Percentiles rank a stretch among this genome's conserved stretches.
Conservation (phyloP, 2,797 vertebrate genomes). For the Malacoraja senta region DNA sequence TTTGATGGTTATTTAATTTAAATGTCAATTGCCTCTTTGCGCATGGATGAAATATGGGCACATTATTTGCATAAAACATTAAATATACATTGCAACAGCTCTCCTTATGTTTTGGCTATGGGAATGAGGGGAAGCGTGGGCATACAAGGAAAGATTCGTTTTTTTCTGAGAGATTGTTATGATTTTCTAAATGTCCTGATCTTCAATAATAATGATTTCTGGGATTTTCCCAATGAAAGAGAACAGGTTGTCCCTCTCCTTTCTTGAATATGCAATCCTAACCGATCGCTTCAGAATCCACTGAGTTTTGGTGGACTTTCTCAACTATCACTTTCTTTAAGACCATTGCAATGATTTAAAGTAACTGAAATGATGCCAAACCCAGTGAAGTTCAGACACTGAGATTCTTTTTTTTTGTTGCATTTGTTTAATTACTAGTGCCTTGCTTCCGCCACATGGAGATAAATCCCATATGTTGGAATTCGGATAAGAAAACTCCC, state of each 20-base stretch:
- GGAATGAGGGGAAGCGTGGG: not conserved
- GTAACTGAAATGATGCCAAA: not conserved
- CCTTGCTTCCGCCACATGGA: not conserved
- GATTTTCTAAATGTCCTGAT: too few species aligned
- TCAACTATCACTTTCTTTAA: too few species aligned
- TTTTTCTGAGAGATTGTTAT: not conserved
- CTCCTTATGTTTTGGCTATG: not conserved
- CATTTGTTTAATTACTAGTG: not conserved
- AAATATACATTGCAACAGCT: not conserved
- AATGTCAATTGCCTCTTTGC: not conserved
- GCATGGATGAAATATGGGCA: not conserved
- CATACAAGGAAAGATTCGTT: not conserved
- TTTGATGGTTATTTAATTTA: not conserved
- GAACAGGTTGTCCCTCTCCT: too few species aligned
- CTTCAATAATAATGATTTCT: too few species aligned
- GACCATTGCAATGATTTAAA: not conserved
- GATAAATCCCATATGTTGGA: not conserved
- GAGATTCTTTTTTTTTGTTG: not conserved
- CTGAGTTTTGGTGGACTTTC: too few species aligned
- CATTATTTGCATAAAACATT: not conserved
- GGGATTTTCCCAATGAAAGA: too few species aligned
- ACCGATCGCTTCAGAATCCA: too few species aligned
- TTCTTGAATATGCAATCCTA: too few species aligned
- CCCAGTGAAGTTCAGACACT: not conserved
- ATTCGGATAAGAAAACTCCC: not conserved